A percentile compares a stretch with the other conserved stretches of the same genome.
phyloP scores from a whole-genome alignment of 2,113 vertebrate species.

The Limnothrissa miodon region DNA sequence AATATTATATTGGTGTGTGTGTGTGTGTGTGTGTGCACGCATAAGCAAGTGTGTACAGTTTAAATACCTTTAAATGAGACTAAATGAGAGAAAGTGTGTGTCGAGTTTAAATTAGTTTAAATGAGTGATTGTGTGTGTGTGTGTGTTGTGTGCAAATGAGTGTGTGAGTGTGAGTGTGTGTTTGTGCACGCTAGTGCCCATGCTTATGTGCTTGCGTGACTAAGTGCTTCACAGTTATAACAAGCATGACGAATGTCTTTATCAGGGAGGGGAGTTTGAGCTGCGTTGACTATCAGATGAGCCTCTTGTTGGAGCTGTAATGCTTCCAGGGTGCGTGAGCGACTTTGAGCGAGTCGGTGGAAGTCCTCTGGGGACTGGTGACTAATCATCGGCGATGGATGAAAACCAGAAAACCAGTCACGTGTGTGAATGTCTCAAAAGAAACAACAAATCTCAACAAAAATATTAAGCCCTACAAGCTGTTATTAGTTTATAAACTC shows the following conservation, averaged over 20 bases:
- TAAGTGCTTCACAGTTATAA: slow-evolving; percentile 12
- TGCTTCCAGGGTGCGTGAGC: slow-evolving; percentile 4
- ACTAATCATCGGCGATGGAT: slow-evolving; percentile 2
- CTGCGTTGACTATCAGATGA: neutral
- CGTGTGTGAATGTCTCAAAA: neutral
- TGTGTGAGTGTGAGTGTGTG: neutral
- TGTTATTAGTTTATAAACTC: neutral
- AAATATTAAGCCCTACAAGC: neutral
- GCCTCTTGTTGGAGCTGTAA: neutral
- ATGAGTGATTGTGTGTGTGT: too few relatives aligned
- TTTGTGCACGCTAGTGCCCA: slow-evolving; percentile 5
- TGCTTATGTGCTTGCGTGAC: slow-evolving; percentile 14
- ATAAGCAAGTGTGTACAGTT: neutral
- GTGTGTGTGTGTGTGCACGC: neutral
- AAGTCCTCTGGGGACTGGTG: slow-evolving; percentile 1
- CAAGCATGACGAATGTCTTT: slow-evolving; percentile 13
- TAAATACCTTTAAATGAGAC: too few relatives aligned
- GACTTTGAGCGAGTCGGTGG: neutral
- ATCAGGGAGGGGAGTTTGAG: slow-evolving; percentile 9
- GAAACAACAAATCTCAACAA: neutral
- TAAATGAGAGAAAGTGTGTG: neutral
- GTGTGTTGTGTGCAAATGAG: neutral
- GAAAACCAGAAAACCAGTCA: neutral
- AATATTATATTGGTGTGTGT: neutral
- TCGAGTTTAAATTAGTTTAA: neutral